These are phyloP conservation scores for Eufriesea mexicana DNA, from an alignment of 1,140 invertebrate genomes.

Conservation along the genomic window DNA sequence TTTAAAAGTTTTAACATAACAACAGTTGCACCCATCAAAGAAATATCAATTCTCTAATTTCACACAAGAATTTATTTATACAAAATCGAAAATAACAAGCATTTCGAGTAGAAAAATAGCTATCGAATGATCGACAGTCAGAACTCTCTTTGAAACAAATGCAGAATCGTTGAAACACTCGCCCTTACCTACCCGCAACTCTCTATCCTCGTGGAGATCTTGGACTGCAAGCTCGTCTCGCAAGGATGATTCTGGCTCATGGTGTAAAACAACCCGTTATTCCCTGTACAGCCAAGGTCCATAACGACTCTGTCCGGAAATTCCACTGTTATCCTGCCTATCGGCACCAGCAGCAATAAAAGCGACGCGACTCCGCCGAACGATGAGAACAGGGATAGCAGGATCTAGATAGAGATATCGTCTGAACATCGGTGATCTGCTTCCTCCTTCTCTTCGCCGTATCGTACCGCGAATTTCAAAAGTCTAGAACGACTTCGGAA, in stretches of 20 bases:
- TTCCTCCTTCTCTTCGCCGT: neutral
- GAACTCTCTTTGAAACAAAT: neutral
- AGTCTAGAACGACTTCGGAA: no score
- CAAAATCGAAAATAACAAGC: no score
- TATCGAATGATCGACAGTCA: neutral
- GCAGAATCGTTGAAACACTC: neutral
- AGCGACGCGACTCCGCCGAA: conserved; percentile 87
- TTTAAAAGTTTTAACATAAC: no score
- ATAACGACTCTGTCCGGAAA: conserved; percentile 85
- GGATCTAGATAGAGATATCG: conserved; percentile 81
- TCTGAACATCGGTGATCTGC: neutral
- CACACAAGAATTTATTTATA: no score
- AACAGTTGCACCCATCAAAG: no score
- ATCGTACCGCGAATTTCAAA: neutral
- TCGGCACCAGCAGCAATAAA: conserved; percentile 87
- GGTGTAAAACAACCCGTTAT: conserved; percentile 78
- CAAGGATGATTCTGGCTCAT: conserved; percentile 84
- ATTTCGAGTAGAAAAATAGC: neutral
- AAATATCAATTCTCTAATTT: no score
- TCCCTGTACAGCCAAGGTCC: conserved; percentile 81
- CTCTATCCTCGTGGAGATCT: conserved; percentile 70
- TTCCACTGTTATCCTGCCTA: conserved; percentile 86
- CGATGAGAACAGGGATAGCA: conserved; percentile 87
- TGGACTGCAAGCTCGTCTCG: conserved; percentile 68
- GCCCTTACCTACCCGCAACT: conserved; percentile 76